Evolutionary conservation across 1,140 invertebrate species (phyloP).

Genomic region (Alviniconcha marisindica): DNA sequence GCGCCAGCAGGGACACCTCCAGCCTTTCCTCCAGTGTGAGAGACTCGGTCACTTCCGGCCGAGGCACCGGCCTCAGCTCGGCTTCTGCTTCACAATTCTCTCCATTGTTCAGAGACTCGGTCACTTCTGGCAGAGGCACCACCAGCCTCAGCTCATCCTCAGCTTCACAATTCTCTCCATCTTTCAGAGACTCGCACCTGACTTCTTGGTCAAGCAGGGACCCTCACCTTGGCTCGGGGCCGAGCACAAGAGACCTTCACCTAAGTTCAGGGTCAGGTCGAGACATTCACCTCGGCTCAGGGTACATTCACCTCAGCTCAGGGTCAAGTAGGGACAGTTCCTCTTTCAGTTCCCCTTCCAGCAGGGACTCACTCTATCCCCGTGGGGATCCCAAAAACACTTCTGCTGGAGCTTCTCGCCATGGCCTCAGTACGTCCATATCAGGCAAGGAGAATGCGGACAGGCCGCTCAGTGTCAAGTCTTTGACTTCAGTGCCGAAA

Average conservation of each 20-base stretch:
- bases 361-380: neutral
- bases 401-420: neutral
- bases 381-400: neutral
- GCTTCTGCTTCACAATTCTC: too few species aligned
- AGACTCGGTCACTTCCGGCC: neutral
- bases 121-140: too few species aligned
- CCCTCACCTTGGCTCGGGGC: neutral
- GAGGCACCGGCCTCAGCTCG: neutral
- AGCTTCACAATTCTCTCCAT: neutral
- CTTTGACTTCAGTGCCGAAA: neutral
- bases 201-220: neutral
- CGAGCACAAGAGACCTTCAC: neutral
- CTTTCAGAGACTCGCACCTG: neutral
- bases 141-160: too few species aligned
- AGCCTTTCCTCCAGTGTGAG: neutral
- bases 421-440: neutral
- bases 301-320: constrained; percentile 15
- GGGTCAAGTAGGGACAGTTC: neutral
- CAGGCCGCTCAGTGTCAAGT: neutral
- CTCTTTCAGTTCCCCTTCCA: neutral
- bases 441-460: constrained; percentile 32
- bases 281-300: neutral
- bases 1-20: neutral
- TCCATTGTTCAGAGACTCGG: neutral
- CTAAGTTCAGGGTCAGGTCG: neutral